These are phyloP conservation scores for Ptychochromis oligacanthus DNA, from an alignment of 2,113 vertebrate species.

Conservation along the genomic window DNA sequence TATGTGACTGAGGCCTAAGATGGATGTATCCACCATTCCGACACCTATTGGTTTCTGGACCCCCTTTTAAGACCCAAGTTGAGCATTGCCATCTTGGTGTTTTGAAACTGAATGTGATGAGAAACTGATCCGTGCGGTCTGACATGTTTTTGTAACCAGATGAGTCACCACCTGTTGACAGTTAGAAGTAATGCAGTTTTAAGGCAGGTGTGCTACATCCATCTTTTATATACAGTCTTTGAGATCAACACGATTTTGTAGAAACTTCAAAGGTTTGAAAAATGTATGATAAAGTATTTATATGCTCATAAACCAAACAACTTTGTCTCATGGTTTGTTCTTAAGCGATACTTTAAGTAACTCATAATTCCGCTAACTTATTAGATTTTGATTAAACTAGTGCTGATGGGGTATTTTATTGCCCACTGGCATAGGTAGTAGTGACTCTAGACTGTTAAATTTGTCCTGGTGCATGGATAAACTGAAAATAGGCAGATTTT, in stretches of 20 bases:
- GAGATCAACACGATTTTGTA: too few species aligned
- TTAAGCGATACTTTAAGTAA: neutral
- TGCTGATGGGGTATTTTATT: slow-evolving; percentile 10
- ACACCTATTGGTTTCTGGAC: too few species aligned
- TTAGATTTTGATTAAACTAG: too few species aligned
- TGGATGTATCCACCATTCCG: neutral
- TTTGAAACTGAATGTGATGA: too few species aligned
- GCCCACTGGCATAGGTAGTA: neutral
- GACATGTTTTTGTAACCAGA: too few species aligned
- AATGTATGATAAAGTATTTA: neutral
- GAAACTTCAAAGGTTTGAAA: neutral
- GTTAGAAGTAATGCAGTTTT: too few species aligned
- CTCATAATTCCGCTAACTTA: neutral
- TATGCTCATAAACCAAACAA: neutral
- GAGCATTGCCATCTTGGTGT: too few species aligned
- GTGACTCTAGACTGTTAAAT: neutral
- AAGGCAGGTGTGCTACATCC: too few species aligned
- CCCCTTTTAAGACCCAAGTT: too few species aligned
- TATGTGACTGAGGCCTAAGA: neutral
- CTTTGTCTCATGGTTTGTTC: neutral
- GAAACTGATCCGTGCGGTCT: too few species aligned
- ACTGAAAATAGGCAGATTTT: neutral
- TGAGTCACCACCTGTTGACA: too few species aligned
- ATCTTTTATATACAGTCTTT: too few species aligned
- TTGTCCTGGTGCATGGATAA: neutral